Conservation (phyloP, 2,797 vertebrate genomes). For the Allobates femoralis region DNA sequence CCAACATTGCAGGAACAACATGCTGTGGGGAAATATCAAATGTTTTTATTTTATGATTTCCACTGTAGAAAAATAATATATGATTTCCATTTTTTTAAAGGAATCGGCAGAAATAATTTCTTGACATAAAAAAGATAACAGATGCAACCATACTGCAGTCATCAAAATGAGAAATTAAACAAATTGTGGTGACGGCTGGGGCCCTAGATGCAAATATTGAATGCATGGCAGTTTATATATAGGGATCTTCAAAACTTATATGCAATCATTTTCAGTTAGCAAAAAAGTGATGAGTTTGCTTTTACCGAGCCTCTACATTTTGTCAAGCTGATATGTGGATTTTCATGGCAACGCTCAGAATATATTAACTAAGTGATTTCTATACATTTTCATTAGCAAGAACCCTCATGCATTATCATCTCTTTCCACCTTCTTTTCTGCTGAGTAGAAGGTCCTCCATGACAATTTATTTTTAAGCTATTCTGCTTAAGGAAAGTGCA, state of each 20-base stretch:
- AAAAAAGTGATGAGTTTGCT: conserved; percentile 33
- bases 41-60: no score
- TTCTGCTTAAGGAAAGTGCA: conserved; percentile 47
- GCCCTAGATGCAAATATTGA: neutral
- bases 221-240: neutral
- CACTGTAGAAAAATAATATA: no score
- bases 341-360: conserved; percentile 31
- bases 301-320: neutral
- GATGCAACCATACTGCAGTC: no score
- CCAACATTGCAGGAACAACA: no score
- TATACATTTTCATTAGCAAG: conserved; percentile 49
- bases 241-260: neutral
- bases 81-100: no score
- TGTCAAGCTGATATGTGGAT: conserved; percentile 31
- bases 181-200: neutral
- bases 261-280: neutral
- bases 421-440: conserved; percentile 43
- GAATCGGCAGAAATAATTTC: no score
- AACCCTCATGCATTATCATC: conserved; percentile 40
- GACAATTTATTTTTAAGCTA: conserved; percentile 52
- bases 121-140: no score
- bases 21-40: no score
- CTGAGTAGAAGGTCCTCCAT: conserved; percentile 42
- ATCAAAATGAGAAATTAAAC: no score
- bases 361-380: conserved; percentile 45